These are phyloP conservation scores for Phenganax marumi DNA, from an alignment of 92 coral and sea anemone species.

Conservation along the genomic window DNA sequence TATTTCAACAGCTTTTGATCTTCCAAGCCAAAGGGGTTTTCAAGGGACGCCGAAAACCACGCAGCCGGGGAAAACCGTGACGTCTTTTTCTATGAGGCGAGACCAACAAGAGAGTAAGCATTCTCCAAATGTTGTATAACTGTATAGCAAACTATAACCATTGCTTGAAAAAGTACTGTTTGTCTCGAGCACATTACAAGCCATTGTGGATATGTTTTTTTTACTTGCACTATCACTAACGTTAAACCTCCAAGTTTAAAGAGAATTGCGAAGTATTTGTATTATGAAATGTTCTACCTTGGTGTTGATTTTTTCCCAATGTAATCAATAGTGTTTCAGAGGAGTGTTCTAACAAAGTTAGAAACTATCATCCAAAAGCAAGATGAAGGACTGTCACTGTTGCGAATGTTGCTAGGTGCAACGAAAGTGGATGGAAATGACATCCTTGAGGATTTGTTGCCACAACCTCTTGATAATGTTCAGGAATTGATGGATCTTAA, in stretches of 20 bases:
- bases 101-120: conserved; percentile 13
- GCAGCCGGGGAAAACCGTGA: background rate
- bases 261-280: background rate
- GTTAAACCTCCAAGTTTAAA: too few relatives aligned
- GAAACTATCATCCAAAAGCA: conserved; percentile 6
- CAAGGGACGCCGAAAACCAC: background rate
- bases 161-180: too few relatives aligned
- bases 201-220: too few relatives aligned
- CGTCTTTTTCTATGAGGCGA: background rate
- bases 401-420: conserved; percentile 13
- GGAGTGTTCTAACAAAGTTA: conserved; percentile 6
- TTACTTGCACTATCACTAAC: too few relatives aligned
- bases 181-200: too few relatives aligned
- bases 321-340: conserved; percentile 3
- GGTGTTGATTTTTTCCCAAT: background rate
- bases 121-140: background rate
- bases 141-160: too few relatives aligned
- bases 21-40: background rate
- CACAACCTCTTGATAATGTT: background rate
- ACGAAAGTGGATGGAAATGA: conserved; percentile 3
- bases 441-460: conserved; percentile 13
- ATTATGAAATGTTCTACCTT: background rate
- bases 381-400: background rate
- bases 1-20: background rate
- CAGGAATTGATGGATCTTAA: background rate